phyloP scores from a whole-genome alignment of 2,888 invertebrate genomes.

The Yponomeuta plumbellus region DNA sequence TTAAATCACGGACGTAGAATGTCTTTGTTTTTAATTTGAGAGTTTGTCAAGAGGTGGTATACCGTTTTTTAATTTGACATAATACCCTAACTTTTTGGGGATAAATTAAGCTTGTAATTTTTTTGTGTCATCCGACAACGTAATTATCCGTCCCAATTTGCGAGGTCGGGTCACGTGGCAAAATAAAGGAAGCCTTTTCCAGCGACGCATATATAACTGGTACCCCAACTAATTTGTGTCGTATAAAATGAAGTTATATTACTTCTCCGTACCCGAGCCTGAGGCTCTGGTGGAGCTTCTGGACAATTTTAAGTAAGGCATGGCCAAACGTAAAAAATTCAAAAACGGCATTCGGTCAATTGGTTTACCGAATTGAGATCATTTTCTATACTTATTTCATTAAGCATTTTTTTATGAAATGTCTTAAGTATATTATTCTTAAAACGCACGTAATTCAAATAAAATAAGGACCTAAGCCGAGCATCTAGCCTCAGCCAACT shows the following conservation, averaged over 20 bases:
- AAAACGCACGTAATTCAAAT: no score
- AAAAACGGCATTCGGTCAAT: background rate
- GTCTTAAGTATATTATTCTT: no score
- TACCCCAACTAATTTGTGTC: constrained; percentile 1
- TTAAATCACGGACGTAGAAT: background rate
- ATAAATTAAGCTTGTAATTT: constrained; percentile 24
- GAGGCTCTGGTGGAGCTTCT: background rate
- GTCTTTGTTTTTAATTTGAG: background rate
- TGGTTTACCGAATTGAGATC: no score
- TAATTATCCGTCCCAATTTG: constrained; percentile 42
- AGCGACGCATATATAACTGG: background rate
- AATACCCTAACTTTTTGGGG: constrained; percentile 32
- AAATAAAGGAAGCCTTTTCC: constrained; percentile 17
- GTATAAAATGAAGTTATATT: background rate
- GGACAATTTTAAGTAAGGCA: background rate
- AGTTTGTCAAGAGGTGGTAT: background rate
- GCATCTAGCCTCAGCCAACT: no score
- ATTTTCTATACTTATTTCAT: no score
- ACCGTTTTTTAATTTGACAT: background rate
- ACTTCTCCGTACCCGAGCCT: background rate
- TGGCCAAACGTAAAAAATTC: background rate
- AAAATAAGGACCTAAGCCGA: no score
- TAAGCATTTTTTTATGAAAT: no score
- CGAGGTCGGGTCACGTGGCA: constrained; percentile 28
- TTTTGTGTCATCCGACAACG: constrained; percentile 27